These are phyloP conservation scores for Cheilosia impressa DNA, from an alignment of 2,888 invertebrate genomes.

Conservation along the genomic window DNA sequence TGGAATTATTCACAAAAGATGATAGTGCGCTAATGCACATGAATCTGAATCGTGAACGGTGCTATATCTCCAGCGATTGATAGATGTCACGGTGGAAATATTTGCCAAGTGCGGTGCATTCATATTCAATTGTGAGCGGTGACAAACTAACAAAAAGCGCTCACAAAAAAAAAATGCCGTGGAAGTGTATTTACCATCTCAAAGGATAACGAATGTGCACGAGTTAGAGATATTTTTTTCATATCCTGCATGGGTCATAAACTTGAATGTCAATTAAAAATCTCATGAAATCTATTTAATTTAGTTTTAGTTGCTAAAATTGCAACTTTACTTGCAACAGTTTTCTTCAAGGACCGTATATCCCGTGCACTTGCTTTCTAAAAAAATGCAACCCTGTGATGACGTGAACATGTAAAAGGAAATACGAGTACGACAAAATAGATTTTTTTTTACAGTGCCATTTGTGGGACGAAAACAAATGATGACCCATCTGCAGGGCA, in stretches of 20 bases:
- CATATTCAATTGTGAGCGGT: not conserved
- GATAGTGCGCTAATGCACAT: conserved; percentile 31
- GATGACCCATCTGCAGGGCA: conserved; percentile 26
- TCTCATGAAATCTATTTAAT: too few relatives aligned
- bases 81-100: conserved; percentile 5
- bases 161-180: conserved; percentile 5
- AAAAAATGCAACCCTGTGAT: conserved; percentile 36
- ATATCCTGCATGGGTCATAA: not conserved
- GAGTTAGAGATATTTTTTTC: not conserved
- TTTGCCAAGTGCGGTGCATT: conserved; percentile 8
- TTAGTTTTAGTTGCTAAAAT: too few relatives aligned
- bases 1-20: conserved; percentile 27
- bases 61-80: not conserved
- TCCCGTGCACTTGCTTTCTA: not conserved
- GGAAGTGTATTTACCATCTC: conserved; percentile 4
- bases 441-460: not conserved
- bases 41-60: not conserved
- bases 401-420: conserved; percentile 7
- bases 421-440: not conserved
- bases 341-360: not conserved
- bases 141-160: not conserved
- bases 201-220: conserved; percentile 9
- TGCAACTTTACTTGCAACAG: too few relatives aligned
- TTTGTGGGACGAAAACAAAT: conserved; percentile 18
- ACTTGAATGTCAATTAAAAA: not conserved